These are phyloP conservation scores for Euwallacea fornicatus DNA, from an alignment of 1,140 invertebrate species.

Conservation along the genomic window DNA sequence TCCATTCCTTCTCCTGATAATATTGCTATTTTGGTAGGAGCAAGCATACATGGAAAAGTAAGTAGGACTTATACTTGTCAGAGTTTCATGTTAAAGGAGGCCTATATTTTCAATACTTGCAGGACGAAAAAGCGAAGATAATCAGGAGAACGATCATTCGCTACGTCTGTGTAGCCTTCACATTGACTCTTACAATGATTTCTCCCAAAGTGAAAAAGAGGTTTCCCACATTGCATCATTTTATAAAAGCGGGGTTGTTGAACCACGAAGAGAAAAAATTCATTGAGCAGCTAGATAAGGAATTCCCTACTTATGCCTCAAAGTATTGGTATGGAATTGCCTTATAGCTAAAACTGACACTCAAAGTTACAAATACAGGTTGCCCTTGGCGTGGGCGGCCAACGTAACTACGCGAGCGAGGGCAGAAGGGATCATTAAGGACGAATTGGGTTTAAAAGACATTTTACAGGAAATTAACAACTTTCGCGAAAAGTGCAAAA, in stretches of 20 bases:
- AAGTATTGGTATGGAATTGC: slow-evolving; percentile 74
- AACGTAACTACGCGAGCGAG: slow-evolving; percentile 66
- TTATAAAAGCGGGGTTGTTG: slow-evolving; percentile 87
- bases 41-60: slow-evolving; percentile 57
- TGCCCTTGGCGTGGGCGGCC: slow-evolving; percentile 77
- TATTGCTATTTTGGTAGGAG: slow-evolving; percentile 54
- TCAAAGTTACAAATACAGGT: slow-evolving; percentile 40
- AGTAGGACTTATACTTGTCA: no score
- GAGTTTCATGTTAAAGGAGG: not conserved
- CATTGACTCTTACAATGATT: slow-evolving; percentile 80
- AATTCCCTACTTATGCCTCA: slow-evolving; percentile 81
- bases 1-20: slow-evolving; percentile 63
- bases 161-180: slow-evolving; percentile 78
- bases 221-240: slow-evolving; percentile 85
- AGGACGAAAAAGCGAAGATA: slow-evolving; percentile 85
- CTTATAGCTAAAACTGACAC: not conserved
- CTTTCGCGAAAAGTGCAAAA: slow-evolving; percentile 68
- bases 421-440: slow-evolving; percentile 72
- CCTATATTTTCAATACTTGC: slow-evolving; percentile 42
- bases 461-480: slow-evolving; percentile 68
- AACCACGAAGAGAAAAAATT: slow-evolving; percentile 83
- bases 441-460: slow-evolving; percentile 72
- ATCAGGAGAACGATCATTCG: slow-evolving; percentile 87
- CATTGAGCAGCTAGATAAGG: slow-evolving; percentile 75
- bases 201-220: slow-evolving; percentile 89